phyloP scores from a whole-genome alignment of 2,797 vertebrate genomes.

The Fringilla coelebs region DNA sequence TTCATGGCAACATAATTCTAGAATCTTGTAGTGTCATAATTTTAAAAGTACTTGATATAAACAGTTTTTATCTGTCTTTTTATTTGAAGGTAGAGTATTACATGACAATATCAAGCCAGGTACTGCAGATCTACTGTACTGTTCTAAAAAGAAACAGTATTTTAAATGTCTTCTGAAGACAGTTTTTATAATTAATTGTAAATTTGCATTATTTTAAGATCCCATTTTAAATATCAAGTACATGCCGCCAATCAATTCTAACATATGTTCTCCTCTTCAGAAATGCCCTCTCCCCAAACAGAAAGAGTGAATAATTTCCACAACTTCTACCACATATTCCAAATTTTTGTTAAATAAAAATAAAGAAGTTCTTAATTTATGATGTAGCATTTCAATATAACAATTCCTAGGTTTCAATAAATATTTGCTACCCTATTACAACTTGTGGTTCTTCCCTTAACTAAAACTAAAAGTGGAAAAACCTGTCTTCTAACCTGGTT shows the following conservation, averaged over 20 bases:
- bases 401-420: background rate
- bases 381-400: background rate
- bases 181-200: slow-evolving; percentile 12
- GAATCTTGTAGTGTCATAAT: slow-evolving; percentile 42
- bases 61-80: background rate
- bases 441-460: background rate
- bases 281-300: background rate
- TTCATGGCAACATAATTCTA: slow-evolving; percentile 40
- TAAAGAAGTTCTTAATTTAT: background rate
- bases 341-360: background rate
- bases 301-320: background rate
- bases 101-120: slow-evolving; percentile 45
- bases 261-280: background rate
- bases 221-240: slow-evolving; percentile 33
- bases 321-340: background rate
- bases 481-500: background rate
- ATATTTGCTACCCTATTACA: background rate
- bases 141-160: slow-evolving; percentile 53
- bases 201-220: slow-evolving; percentile 34
- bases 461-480: background rate
- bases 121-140: slow-evolving; percentile 30
- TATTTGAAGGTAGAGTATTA: slow-evolving; percentile 33
- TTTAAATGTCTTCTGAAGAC: slow-evolving; percentile 35
- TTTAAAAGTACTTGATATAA: slow-evolving; percentile 45
- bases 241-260: background rate